A percentile compares a stretch with the other conserved stretches of the same genome.
These are phyloP conservation scores for Scaptomyza caliginosa DNA, from an alignment of 2,888 invertebrate species.

Conservation along the genomic window DNA sequence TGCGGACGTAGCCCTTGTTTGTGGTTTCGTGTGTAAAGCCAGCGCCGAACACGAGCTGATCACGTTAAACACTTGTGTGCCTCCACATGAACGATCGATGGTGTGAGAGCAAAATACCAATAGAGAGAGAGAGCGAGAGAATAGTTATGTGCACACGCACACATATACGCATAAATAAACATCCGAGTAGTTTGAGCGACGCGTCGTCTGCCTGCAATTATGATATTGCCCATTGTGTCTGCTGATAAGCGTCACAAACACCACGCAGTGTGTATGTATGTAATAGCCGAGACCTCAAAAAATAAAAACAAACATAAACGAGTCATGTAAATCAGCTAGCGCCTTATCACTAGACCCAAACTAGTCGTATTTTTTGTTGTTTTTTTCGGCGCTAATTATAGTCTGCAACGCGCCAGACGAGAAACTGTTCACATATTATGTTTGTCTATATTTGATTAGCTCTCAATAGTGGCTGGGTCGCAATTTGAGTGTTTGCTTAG, in stretches of 20 bases:
- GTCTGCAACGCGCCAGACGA: constrained; percentile 34
- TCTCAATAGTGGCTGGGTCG: constrained; percentile 23
- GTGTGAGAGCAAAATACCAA: background rate
- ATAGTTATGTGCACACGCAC: background rate
- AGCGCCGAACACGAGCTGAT: constrained; percentile 53
- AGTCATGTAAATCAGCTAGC: constrained; percentile 9
- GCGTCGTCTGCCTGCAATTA: constrained; percentile 52
- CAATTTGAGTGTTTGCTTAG: constrained; percentile 32
- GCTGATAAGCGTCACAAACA: constrained; percentile 46
- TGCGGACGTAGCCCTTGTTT: constrained; percentile 37
- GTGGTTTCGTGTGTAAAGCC: constrained; percentile 33
- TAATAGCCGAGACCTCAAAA: constrained; percentile 19
- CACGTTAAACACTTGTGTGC: constrained; percentile 58
- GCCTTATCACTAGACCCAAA: constrained; percentile 41
- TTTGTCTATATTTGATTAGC: constrained; percentile 41
- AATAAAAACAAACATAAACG: constrained; percentile 5
- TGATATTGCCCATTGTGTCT: constrained; percentile 45
- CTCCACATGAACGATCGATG: constrained; percentile 27
- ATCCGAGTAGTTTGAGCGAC: constrained; percentile 32
- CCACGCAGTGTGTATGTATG: constrained; percentile 8
- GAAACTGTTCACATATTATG: constrained; percentile 11
- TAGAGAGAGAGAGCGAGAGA: background rate
- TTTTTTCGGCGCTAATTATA: constrained; percentile 37
- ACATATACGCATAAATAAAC: constrained; percentile 14
- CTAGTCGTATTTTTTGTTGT: constrained; percentile 23